These are phyloP conservation scores for Torymus texanus DNA, from an alignment of 2,888 invertebrate species.

Conservation along the genomic window DNA sequence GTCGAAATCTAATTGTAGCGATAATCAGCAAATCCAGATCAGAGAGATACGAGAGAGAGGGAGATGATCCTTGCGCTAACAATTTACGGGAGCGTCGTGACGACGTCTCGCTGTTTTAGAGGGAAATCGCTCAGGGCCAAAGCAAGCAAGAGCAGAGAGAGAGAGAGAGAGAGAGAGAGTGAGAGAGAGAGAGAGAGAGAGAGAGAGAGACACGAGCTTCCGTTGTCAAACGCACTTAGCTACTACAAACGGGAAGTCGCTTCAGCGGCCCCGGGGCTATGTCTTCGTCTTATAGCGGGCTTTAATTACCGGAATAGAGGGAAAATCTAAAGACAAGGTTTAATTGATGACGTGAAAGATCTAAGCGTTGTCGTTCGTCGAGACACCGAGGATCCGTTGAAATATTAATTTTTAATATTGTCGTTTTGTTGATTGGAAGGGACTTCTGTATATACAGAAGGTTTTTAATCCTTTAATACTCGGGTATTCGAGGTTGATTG, in stretches of 20 bases:
- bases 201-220: slow-evolving; percentile 69
- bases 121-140: slow-evolving; percentile 65
- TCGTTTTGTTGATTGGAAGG: too few species aligned
- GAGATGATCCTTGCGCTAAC: slow-evolving; percentile 47
- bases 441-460: too few species aligned
- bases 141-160: slow-evolving; percentile 60
- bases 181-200: slow-evolving; percentile 63
- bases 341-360: slow-evolving; percentile 35
- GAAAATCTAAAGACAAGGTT: slow-evolving; percentile 56
- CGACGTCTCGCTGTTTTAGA: slow-evolving; percentile 54
- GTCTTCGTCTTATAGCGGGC: slow-evolving; percentile 65
- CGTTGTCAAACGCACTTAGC: slow-evolving; percentile 75
- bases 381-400: slow-evolving; percentile 15
- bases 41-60: background rate
- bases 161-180: background rate
- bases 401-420: slow-evolving; percentile 31
- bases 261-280: slow-evolving; percentile 65
- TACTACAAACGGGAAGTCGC: slow-evolving; percentile 73
- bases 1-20: slow-evolving; percentile 40
- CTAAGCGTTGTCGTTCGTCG: background rate
- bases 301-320: slow-evolving; percentile 69
- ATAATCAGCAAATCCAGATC: slow-evolving; percentile 46
- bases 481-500: too few species aligned
- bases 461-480: too few species aligned
- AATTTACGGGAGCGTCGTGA: slow-evolving; percentile 49